Conservation (phyloP, 2,888 invertebrate genomes). For the Branchinecta sandiegonensis region DNA sequence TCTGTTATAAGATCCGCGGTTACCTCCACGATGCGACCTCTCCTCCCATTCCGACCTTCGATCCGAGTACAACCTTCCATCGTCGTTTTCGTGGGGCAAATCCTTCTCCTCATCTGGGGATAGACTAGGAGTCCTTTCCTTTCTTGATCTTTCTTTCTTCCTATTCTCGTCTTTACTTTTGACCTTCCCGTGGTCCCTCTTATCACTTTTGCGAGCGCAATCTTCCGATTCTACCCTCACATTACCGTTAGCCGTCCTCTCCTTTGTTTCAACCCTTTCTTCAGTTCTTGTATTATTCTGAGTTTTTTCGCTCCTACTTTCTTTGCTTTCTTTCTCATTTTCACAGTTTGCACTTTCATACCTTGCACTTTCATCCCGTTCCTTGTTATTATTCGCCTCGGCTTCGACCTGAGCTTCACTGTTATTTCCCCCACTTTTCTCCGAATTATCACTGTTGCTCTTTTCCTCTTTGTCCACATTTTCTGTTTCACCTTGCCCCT, state of each 20-base stretch:
- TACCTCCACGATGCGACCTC: background rate
- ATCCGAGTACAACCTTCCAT: background rate
- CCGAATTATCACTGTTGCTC: too few species aligned
- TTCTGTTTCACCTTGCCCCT: too few species aligned
- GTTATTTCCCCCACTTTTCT: too few species aligned
- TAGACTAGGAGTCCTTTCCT: conserved; percentile 10
- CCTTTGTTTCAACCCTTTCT: background rate
- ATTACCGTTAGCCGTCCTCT: background rate
- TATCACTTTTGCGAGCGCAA: too few species aligned
- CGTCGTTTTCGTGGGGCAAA: background rate
- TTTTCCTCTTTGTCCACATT: too few species aligned
- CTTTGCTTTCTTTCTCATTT: background rate
- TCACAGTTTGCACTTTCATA: background rate
- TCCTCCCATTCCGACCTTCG: background rate
- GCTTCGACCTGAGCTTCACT: background rate
- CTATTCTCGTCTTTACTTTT: too few species aligned
- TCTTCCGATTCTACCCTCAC: too few species aligned
- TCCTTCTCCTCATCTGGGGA: background rate
- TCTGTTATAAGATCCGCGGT: background rate
- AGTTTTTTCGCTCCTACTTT: background rate
- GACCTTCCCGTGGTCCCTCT: too few species aligned
- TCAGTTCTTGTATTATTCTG: background rate
- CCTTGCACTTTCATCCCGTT: background rate
- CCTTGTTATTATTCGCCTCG: background rate
- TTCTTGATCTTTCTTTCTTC: background rate